Base-by-base conservation (phyloP, 2,113 vertebrate species). In the Thunnus thynnus region DNA sequence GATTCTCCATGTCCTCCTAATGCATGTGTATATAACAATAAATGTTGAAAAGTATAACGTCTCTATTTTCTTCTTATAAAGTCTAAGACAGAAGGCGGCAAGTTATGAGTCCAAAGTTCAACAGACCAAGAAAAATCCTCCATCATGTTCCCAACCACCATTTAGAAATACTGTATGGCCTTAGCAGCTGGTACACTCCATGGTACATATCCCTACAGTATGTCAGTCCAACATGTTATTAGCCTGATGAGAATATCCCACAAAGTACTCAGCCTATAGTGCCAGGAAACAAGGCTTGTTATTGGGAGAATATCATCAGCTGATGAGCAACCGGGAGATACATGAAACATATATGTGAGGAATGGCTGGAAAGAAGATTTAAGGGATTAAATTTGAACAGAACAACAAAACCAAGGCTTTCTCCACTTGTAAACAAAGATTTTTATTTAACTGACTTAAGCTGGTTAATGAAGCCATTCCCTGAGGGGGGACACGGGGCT, bases 121-220 rank as follows among this genome's bases (percentile, higher is more conserved):
- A 32, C 54, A 25, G 27, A 22, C 52, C 6, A 20, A 27, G 27
- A 57, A 55, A 63, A 64, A 73, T 36, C 74, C 60, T 70, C 18
- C 58, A 51, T 60, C 62, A 46, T 46, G 77, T 25, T 81, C 55
- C 64, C 32, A 58, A 62, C 74, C 70, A 62, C 51, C 70, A 75
- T 65, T 78, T 54, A 70, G 14, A 69, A 55, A 60, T 12, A 63
- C 14, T 30, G 17, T 41, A 54, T 18, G 51, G 27, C 25, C 30
- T 58, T 51, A 25, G 65, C 58, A 18, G 20, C 64, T 44, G 14
- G 55, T 25, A 9, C 51, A 74, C 36, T 57, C 52, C 30, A 7
- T 36, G 48, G n/a, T 32, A 44, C 27, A 56, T 12, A 52, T 17
- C 69, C 17, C 20, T 41, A 41, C 1, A 41, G 36, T 41, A 41